Base-by-base conservation (phyloP, 2,797 vertebrate species). In the Helarctos malayanus region DNA sequence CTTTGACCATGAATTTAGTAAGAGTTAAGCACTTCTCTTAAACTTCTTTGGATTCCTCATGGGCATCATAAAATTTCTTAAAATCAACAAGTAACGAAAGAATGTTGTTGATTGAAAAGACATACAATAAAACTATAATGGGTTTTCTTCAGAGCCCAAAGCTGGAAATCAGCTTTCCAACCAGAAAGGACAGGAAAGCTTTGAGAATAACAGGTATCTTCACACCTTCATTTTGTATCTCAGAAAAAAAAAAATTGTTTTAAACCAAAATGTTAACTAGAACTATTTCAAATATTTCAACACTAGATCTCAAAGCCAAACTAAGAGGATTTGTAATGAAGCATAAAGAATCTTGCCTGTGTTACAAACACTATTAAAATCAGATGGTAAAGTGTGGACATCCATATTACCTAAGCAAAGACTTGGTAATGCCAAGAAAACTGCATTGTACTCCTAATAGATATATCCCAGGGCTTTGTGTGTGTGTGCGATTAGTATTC, bases 361-460 rank as follows among this genome's bases (percentile, higher is more conserved):
- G 32, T 75, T 83, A 61, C 49, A 91, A 95, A 82, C 45, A 89
- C 79, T 91, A n/a, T 85, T 91, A 89, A 95, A 95, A 85, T 68
- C 21, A 54, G 35, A 73, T 88, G 1, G 0, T 85, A 91, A 96
- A 75, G 19, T 73, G 89, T 79, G 19, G 83, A 91, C n/a, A 75
- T 89, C 12, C 11, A 25, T 49, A 65, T 61, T 96, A 94, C 15
- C 71, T 81, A 73, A 95, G n/a, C 38, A 89, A 91, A 96, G 54
- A 59, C 54, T 52, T 91, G 23, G 69, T 96, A 95, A 86, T 85
- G 73, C 54, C 63, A 91, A 91, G 61, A 91, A 95, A 96, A 63
- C 69, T 57, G 35, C 16, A 38, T 61, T 89, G 25, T 71, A 35
- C 11, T 75, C 59, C 35, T 87, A 69, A 78, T 59, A 57, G 56